Conservation (phyloP, 2,888 invertebrate genomes). For the Chloroclystis v-ata region DNA sequence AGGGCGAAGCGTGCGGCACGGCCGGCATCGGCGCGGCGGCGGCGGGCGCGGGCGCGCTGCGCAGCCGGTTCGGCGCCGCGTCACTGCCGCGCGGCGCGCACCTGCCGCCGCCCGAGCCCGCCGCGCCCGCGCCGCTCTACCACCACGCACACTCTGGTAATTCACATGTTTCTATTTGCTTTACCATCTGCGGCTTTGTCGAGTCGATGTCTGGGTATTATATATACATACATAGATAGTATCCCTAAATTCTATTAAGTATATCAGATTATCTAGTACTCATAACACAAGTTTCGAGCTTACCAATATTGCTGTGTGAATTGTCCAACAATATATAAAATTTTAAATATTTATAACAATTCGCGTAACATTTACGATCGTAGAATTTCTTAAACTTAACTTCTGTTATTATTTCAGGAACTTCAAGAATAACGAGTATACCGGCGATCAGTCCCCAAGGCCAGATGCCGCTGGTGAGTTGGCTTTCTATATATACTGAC, state of each 20-base stretch:
- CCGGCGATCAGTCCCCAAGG: constrained; percentile 81
- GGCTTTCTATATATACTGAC: constrained; percentile 7
- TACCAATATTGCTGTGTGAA: no score
- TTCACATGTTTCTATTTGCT: not conserved
- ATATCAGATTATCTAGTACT: no score
- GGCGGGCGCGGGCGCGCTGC: constrained; percentile 33
- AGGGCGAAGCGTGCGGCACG: constrained; percentile 36
- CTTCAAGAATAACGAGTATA: constrained; percentile 75
- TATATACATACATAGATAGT: no score
- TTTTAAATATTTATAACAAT: no score
- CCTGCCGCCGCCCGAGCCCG: constrained; percentile 47
- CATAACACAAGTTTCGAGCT: no score
- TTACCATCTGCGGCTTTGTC: no score
- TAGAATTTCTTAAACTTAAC: no score
- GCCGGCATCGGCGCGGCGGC: constrained; percentile 45
- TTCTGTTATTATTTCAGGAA: constrained; percentile 41
- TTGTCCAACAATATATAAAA: no score
- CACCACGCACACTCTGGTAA: constrained; percentile 27
- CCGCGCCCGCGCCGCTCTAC: constrained; percentile 18
- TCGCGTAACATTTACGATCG: no score
- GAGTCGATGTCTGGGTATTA: no score
- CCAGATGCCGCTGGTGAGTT: constrained; percentile 82
- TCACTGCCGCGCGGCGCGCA: constrained; percentile 72
- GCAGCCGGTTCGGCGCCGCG: constrained; percentile 59
- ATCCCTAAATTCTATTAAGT: no score